Evolutionary conservation across 2,113 vertebrate species (phyloP).

Genomic region (Sander vitreus): DNA sequence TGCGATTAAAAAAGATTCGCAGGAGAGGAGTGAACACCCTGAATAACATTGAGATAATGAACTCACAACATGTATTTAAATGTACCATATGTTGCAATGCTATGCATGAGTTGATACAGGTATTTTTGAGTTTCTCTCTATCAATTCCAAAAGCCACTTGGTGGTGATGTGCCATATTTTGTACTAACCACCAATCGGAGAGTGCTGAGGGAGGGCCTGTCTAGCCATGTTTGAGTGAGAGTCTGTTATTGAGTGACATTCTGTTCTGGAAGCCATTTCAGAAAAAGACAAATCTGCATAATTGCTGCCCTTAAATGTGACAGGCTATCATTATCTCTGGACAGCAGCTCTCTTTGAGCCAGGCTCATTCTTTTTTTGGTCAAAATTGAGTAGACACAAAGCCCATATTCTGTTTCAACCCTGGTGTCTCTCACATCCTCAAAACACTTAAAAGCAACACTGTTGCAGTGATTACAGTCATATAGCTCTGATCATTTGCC

Average conservation of each 20-base stretch:
- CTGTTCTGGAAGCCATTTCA: constrained; percentile 50
- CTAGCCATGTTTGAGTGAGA: constrained; percentile 33
- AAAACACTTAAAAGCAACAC: constrained; percentile 51
- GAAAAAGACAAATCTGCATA: constrained; percentile 58
- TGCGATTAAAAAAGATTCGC: constrained; percentile 23
- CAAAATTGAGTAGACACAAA: constrained; percentile 59
- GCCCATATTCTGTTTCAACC: constrained; percentile 14
- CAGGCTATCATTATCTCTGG: constrained; percentile 64
- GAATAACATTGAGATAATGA: constrained; percentile 65
- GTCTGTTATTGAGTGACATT: constrained; percentile 48
- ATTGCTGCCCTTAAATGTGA: constrained; percentile 62
- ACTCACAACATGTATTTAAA: constrained; percentile 59
- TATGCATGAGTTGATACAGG: constrained; percentile 41
- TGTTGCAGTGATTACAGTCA: constrained; percentile 49
- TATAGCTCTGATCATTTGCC: constrained; percentile 57
- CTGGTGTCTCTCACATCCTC: constrained; percentile 16
- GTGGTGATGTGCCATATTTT: constrained; percentile 6
- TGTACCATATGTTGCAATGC: constrained; percentile 59
- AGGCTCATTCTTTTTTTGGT: constrained; percentile 36
- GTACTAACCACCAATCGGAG: constrained; percentile 37
- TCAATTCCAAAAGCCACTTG: constrained; percentile 8
- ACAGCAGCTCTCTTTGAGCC: constrained; percentile 54
- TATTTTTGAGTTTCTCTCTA: constrained; percentile 28
- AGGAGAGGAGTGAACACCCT: constrained; percentile 38
- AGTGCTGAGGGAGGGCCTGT: constrained; percentile 27